Evolutionary conservation across 2,797 vertebrate genomes (phyloP), one percentile per base, ranked within the genome.

Genomic region (Sphenopsis melanotis): DNA sequence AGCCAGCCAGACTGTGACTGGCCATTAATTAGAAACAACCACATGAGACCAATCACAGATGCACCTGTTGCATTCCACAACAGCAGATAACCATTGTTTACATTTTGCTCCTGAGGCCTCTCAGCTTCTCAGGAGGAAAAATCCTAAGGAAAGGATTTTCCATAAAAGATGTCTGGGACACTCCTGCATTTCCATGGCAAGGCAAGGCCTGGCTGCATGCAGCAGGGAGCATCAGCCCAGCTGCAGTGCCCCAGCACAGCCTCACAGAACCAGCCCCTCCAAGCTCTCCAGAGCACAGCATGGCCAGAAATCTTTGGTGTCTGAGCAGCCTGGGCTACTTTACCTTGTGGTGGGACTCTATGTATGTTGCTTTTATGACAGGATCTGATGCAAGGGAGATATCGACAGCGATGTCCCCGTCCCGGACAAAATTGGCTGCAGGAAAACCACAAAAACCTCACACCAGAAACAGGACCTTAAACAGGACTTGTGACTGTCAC

Each of bases 291-390:
- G 72, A 7, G 0, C 52, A 47, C 29, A 30, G 4, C 20, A 6
- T 0, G 2, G 1, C 42, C 50, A 65, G 47, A 23, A 70, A 57
- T 60, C 10, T 4, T 46, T 11, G 29, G 8, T 52, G 12, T 55
- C 29, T 20, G 55, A 69, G 66, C 78, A 90, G 81, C 37, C 41
- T 4, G 6, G 15, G 21, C 10, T 53, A 3, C 55, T 64, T 91
- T 57, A 99, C 99, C 98, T 98, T 99, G 96, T 99, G 99, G 64
- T 99, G 98, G 4, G 99, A 99, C 90, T 99, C 98, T 5, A 99
- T 91, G 89, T 99, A 98, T 94, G 97, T 98, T 11, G 97, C 94
- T 60, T 97, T 98, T 92, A 99, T 98, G 63, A 98, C 91, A 2
- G 98, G 98, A 23, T 92, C 37, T 10, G 98, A 85, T 3, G 98